Evolutionary conservation across 2,888 invertebrate genomes (phyloP).

Genomic region (Drosophila anomalata): DNA sequence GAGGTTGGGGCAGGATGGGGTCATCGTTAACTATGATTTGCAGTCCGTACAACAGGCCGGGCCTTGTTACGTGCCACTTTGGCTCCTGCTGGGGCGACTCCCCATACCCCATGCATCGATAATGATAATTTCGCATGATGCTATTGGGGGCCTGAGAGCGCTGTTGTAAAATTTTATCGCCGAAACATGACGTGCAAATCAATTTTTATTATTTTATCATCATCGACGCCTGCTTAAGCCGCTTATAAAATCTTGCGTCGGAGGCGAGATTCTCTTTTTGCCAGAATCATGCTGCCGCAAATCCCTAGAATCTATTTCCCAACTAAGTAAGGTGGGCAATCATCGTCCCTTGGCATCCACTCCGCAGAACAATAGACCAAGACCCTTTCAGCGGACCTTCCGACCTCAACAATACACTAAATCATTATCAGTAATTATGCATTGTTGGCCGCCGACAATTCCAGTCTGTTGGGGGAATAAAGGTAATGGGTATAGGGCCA

Average conservation of each 20-base stretch:
- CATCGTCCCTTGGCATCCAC: constrained; percentile 33
- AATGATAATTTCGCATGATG: constrained; percentile 77
- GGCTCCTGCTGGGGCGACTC: constrained; percentile 42
- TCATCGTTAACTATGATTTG: constrained; percentile 69
- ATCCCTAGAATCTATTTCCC: constrained; percentile 51
- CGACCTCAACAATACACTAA: constrained; percentile 67
- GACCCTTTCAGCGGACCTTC: constrained; percentile 9
- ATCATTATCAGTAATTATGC: constrained; percentile 79
- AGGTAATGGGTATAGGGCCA: constrained; percentile 10
- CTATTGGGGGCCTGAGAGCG: constrained; percentile 8
- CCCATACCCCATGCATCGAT: constrained; percentile 33
- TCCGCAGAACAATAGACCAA: constrained; percentile 64
- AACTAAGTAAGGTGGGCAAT: constrained; percentile 58
- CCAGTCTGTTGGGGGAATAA: constrained; percentile 27
- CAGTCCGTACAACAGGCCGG: constrained; percentile 51
- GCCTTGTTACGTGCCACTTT: constrained; percentile 35
- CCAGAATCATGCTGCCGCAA: constrained; percentile 17
- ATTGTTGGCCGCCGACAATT: constrained; percentile 56
- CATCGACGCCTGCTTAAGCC: constrained; percentile 52
- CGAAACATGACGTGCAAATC: constrained; percentile 66
- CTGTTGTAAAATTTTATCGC: constrained; percentile 70
- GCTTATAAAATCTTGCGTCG: constrained; percentile 21
- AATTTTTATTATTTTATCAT: constrained; percentile 77
- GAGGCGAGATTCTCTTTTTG: constrained; percentile 7
- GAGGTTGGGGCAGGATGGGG: constrained; percentile 7